phyloP scores from a whole-genome alignment of 1,140 invertebrate genomes.

The Reticulitermes speratus region DNA sequence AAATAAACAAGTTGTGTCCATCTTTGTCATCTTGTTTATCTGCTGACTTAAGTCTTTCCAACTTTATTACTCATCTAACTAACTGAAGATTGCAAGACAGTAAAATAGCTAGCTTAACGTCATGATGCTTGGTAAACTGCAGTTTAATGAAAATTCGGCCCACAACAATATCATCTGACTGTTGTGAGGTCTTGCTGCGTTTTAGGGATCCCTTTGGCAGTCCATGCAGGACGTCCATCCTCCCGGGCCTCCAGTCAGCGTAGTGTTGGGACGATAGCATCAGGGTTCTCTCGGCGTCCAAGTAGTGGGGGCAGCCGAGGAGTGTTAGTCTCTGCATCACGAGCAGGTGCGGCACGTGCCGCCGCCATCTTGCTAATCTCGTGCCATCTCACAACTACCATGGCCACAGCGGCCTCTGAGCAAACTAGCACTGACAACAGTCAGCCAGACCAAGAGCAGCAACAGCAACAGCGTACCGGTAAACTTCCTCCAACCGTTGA shows the following conservation, averaged over 20 bases:
- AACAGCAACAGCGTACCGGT: constrained; percentile 23
- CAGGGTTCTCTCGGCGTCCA: constrained; percentile 57
- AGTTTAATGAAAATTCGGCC: background rate
- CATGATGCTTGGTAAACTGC: background rate
- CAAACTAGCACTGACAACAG: constrained; percentile 51
- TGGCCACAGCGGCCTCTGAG: constrained; percentile 51
- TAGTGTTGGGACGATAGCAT: constrained; percentile 58
- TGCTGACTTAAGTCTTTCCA: too few relatives aligned
- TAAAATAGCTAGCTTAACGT: background rate
- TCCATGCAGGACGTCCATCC: constrained; percentile 56
- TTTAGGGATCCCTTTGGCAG: constrained; percentile 59
- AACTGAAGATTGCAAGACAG: background rate
- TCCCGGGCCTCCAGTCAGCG: constrained; percentile 61
- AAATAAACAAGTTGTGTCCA: too few relatives aligned
- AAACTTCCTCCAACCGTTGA: constrained; percentile 10
- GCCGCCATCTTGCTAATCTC: constrained; percentile 89
- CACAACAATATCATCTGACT: background rate
- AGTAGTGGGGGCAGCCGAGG: constrained; percentile 58
- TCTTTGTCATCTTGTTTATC: too few relatives aligned
- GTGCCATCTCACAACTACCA: constrained; percentile 64
- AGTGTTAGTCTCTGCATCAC: constrained; percentile 67
- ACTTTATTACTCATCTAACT: too few relatives aligned
- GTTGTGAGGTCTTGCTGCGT: background rate
- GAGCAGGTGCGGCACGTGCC: constrained; percentile 84
- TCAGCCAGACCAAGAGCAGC: constrained; percentile 49